These are phyloP conservation scores for Lepidocyrtinus sp. DNA, from an alignment of 2,888 invertebrate species.

Conservation along the genomic window DNA sequence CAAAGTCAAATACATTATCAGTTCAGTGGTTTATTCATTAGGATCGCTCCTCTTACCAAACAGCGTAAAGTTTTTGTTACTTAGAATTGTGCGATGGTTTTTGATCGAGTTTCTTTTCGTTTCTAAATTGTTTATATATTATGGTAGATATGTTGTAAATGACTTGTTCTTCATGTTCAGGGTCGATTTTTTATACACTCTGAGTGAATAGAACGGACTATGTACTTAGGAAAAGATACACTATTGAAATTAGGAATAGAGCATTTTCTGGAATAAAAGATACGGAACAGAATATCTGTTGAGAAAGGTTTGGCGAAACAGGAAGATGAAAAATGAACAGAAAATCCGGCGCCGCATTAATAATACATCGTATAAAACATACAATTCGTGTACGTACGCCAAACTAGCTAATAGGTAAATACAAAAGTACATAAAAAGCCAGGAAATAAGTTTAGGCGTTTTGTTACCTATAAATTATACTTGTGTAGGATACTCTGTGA, in stretches of 20 bases:
- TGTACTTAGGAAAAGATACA: no score
- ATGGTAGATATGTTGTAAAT: no score
- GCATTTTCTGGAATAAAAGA: background rate
- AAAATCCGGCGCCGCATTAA: slow-evolving; percentile 2
- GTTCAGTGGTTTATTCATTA: no score
- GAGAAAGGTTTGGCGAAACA: background rate
- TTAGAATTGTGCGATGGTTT: no score
- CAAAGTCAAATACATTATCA: no score
- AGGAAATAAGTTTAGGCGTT: background rate
- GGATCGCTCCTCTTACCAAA: no score
- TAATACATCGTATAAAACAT: background rate
- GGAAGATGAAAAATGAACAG: background rate
- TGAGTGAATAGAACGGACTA: no score
- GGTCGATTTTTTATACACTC: slow-evolving; percentile 31
- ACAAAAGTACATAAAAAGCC: background rate
- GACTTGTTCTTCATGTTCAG: slow-evolving; percentile 53
- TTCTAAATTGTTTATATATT: no score
- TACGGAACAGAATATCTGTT: background rate
- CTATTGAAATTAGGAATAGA: no score
- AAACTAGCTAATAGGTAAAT: background rate
- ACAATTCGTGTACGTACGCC: background rate
- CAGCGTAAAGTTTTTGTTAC: no score
- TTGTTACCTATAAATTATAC: background rate
- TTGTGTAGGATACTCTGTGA: slow-evolving; percentile 32
- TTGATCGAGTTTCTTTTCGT: no score